Conservation (phyloP, 2,797 vertebrate species). For the Sylvilagus floridanus region DNA sequence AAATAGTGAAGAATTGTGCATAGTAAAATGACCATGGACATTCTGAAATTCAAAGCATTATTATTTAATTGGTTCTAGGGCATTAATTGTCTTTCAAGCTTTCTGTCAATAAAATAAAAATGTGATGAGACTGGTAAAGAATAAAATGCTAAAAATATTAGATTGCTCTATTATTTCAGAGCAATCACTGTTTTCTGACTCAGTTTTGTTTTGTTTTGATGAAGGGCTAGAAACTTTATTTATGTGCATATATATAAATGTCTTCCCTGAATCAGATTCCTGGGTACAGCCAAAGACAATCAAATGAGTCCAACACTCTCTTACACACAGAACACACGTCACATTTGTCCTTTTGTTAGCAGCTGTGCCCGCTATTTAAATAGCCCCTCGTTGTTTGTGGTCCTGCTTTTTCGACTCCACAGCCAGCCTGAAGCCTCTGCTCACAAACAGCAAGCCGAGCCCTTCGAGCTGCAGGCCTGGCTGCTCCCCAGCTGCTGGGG, state of each 20-base stretch:
- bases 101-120: conserved; percentile 37
- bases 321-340: neutral
- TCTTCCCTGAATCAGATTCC: neutral
- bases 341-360: neutral
- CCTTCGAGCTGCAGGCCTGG: neutral
- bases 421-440: neutral
- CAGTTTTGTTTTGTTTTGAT: neutral
- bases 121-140: conserved; percentile 4
- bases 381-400: neutral
- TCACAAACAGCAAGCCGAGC: neutral
- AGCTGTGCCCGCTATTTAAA: conserved; percentile 3
- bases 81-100: neutral
- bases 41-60: conserved; percentile 37
- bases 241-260: neutral
- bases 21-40: neutral
- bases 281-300: neutral
- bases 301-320: neutral
- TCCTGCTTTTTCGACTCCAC: neutral
- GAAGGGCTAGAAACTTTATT: neutral
- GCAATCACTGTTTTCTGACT: neutral
- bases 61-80: neutral
- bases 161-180: neutral
- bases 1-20: neutral
- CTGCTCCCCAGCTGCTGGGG: neutral
- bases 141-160: neutral